Conservation (phyloP, 2,888 invertebrate species). For the Ophioninae sp. region DNA sequence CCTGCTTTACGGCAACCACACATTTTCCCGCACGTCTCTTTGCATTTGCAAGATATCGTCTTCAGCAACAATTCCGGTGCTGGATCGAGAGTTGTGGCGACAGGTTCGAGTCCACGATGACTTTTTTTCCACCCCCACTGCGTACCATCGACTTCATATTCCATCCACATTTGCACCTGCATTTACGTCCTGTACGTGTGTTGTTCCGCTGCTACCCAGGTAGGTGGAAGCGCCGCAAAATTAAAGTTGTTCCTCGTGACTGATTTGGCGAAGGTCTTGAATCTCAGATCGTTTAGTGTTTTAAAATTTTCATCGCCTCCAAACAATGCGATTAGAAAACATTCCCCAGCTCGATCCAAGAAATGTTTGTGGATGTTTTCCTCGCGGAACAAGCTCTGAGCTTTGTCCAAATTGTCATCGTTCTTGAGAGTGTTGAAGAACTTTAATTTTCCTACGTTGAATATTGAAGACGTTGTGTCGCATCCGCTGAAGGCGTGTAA, state of each 20-base stretch:
- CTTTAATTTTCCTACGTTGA: conserved; percentile 46
- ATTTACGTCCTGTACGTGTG: conserved; percentile 23
- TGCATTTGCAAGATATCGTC: not conserved
- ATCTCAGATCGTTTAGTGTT: conserved; percentile 17
- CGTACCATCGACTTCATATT: conserved; percentile 10
- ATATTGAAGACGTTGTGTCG: too few species aligned
- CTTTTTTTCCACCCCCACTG: conserved; percentile 61
- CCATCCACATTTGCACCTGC: conserved; percentile 25
- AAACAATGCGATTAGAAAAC: conserved; percentile 60
- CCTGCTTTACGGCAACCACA: not conserved
- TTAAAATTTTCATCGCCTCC: conserved; percentile 35
- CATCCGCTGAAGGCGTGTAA: too few species aligned
- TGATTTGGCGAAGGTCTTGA: conserved; percentile 19
- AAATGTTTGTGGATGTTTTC: not conserved
- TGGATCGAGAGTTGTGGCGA: conserved; percentile 40
- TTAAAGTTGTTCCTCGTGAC: conserved; percentile 17
- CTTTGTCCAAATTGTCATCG: not conserved
- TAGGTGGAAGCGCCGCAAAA: conserved; percentile 24
- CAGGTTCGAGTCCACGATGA: conserved; percentile 46
- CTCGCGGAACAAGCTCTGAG: conserved; percentile 30
- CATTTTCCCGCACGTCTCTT: not conserved
- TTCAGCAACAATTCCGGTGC: conserved; percentile 43
- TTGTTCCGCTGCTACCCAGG: conserved; percentile 28
- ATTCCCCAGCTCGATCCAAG: conserved; percentile 51
- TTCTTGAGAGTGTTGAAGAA: conserved; percentile 12